Conservation (phyloP, 1,140 invertebrate species). For the Camponotus floridanus region DNA sequence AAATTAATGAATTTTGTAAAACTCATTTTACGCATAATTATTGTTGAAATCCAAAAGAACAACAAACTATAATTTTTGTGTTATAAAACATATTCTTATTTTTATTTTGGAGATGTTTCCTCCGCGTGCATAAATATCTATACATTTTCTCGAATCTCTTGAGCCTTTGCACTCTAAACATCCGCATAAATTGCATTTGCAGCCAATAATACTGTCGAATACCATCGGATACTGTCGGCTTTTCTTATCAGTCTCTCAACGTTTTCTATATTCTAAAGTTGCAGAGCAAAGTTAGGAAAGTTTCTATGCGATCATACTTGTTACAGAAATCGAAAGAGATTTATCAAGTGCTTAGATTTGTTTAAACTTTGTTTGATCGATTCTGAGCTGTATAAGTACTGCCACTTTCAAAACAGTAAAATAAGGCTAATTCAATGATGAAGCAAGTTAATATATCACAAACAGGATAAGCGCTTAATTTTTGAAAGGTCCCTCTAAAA, state of each 20-base stretch:
- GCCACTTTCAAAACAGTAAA: neutral
- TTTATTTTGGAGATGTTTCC: neutral
- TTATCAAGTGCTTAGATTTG: conserved; percentile 46
- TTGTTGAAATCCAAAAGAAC: neutral
- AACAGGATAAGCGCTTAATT: neutral
- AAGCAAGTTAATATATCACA: neutral
- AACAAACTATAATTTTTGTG: neutral
- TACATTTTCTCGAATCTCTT: neutral
- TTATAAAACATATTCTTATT: neutral
- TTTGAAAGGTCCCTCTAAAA: neutral
- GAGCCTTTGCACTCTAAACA: conserved; percentile 26
- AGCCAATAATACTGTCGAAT: conserved; percentile 38
- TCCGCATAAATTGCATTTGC: conserved; percentile 7
- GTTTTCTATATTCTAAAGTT: conserved; percentile 47
- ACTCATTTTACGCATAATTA: neutral
- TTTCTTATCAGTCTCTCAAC: conserved; percentile 47
- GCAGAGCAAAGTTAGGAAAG: conserved; percentile 34
- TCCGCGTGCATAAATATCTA: neutral
- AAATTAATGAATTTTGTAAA: neutral
- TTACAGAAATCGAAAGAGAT: conserved; percentile 43
- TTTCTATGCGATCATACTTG: conserved; percentile 45
- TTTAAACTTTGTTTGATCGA: conserved; percentile 47
- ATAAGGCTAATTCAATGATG: neutral
- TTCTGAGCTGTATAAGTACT: neutral
- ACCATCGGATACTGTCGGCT: conserved; percentile 1